These are phyloP conservation scores for Sylvilagus floridanus DNA, from an alignment of 2,797 vertebrate genomes.

Conservation along the genomic window DNA sequence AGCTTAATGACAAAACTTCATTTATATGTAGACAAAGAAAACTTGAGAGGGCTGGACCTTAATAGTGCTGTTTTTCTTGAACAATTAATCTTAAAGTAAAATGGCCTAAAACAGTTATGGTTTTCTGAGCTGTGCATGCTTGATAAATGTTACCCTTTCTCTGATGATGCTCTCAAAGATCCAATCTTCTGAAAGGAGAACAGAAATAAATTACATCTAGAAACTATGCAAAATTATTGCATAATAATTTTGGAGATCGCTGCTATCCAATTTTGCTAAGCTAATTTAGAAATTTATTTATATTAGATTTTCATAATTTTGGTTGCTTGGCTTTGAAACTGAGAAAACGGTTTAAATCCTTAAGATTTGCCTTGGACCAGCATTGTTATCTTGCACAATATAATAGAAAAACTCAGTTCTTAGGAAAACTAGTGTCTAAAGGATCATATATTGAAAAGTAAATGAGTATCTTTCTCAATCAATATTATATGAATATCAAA, in stretches of 20 bases:
- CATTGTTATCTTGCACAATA: background rate
- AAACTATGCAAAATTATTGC: background rate
- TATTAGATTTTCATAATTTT: background rate
- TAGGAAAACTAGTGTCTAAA: background rate
- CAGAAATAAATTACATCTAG: too few species aligned
- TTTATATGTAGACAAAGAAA: too few species aligned
- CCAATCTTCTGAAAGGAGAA: too few species aligned
- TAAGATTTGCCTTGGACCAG: background rate
- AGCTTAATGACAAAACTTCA: too few species aligned
- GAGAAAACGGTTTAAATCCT: background rate
- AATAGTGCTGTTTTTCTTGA: too few species aligned
- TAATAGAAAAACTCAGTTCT: background rate
- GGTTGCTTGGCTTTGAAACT: background rate
- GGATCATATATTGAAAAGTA: background rate
- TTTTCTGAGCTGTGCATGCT: too few species aligned
- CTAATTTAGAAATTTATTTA: background rate
- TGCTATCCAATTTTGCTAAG: background rate
- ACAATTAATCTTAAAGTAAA: too few species aligned
- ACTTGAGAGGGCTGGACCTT: too few species aligned
- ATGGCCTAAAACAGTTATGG: too few species aligned
- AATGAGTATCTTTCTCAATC: background rate
- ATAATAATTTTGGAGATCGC: background rate
- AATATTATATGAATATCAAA: background rate
- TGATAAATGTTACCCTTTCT: too few species aligned
- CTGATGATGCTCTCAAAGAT: too few species aligned